phyloP scores from a whole-genome alignment of 37 sponge, comb jelly and placozoan genomes.

The Spongia lamella region DNA sequence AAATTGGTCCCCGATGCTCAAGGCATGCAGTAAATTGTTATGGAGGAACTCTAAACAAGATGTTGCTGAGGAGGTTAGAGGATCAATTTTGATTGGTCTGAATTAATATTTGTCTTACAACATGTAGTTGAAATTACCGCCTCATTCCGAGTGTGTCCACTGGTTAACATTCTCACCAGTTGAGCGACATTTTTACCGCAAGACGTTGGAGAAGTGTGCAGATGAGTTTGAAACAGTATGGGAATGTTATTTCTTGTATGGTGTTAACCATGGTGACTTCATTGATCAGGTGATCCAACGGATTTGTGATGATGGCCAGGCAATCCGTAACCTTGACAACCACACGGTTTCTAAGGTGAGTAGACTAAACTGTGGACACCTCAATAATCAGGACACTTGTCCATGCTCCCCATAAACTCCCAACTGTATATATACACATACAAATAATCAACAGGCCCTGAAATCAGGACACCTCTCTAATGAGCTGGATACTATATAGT shows the following conservation, averaged over 20 bases:
- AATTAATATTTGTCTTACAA: background rate
- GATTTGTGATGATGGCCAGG: too few relatives aligned
- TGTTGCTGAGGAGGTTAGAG: constrained; percentile 68
- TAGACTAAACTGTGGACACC: too few relatives aligned
- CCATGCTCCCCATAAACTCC: too few relatives aligned
- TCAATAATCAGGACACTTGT: too few relatives aligned
- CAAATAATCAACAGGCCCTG: too few relatives aligned
- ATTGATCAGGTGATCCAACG: background rate
- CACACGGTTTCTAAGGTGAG: too few relatives aligned
- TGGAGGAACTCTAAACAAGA: constrained; percentile 81
- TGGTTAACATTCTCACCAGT: constrained; percentile 71
- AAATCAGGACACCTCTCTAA: too few relatives aligned
- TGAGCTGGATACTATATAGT: too few relatives aligned
- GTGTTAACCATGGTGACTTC: background rate
- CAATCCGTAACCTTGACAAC: too few relatives aligned
- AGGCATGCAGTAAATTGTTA: constrained; percentile 50
- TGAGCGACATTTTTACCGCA: constrained; percentile 70
- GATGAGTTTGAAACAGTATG: background rate
- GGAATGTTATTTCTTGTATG: background rate
- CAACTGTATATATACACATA: too few relatives aligned
- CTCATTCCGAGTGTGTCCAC: constrained; percentile 58
- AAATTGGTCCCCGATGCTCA: constrained; percentile 37
- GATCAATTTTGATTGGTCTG: background rate
- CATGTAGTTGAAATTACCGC: constrained; percentile 62
- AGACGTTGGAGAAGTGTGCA: constrained; percentile 54